A percentile compares a stretch with the other conserved stretches of the same genome.
phyloP scores from a whole-genome alignment of 2,888 invertebrate species.

The Phytoseiulus persimilis region DNA sequence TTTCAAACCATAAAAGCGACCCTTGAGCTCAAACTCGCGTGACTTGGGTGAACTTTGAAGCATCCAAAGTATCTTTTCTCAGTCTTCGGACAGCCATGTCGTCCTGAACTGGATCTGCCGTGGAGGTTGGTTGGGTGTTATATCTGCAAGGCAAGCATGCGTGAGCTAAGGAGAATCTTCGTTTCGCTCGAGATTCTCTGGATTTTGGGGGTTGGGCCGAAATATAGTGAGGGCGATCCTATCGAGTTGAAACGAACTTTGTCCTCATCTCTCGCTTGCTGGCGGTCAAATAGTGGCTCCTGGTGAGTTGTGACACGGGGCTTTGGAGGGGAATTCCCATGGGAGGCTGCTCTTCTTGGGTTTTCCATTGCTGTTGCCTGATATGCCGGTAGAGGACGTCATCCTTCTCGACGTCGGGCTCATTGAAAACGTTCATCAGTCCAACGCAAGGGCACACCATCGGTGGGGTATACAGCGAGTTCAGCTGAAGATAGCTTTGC shows the following conservation, averaged over 20 bases:
- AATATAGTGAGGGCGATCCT: not conserved
- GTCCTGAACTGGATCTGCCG: constrained; percentile 33
- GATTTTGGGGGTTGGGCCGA: not conserved
- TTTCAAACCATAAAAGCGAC: not conserved
- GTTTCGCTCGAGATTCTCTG: too few relatives aligned
- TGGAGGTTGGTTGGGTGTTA: constrained; percentile 6
- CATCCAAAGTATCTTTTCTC: constrained; percentile 17
- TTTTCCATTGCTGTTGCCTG: not conserved
- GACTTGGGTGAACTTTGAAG: constrained; percentile 25
- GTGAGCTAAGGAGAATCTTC: not conserved
- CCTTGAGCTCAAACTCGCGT: constrained; percentile 16
- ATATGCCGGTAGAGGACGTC: constrained; percentile 44
- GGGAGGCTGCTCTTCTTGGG: constrained; percentile 27
- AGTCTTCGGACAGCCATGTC: constrained; percentile 24
- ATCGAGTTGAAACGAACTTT: constrained; percentile 10
- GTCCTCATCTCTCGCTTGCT: constrained; percentile 10
- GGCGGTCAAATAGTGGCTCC: constrained; percentile 18
- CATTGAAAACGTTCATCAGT: constrained; percentile 38
- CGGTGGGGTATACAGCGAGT: constrained; percentile 44
- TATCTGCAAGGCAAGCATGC: not conserved
- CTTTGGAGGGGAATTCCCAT: constrained; percentile 24
- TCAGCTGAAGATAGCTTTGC: constrained; percentile 43
- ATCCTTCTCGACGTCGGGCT: constrained; percentile 45
- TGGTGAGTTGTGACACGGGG: not conserved
- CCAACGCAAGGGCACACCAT: constrained; percentile 33